Evolutionary conservation across 2,888 invertebrate genomes (phyloP).

Genomic region (Lepidochitona cinerea): DNA sequence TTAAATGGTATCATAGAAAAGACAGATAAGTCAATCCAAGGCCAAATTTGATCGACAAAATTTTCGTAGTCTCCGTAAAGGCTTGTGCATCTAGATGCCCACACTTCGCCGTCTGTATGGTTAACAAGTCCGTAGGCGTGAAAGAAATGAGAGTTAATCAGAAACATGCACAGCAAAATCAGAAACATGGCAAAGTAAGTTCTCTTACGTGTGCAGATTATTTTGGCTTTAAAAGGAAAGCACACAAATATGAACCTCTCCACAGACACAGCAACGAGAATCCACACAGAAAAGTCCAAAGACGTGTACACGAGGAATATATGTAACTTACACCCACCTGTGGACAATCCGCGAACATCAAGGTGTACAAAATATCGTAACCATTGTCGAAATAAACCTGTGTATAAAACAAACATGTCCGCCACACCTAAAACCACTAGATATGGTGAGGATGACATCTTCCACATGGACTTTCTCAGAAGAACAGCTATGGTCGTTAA

Average conservation of each 20-base stretch:
- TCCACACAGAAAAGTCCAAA: neutral
- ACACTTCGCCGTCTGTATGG: too few species aligned
- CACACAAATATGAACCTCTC: neutral
- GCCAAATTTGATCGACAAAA: conserved; percentile 44
- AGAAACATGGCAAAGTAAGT: neutral
- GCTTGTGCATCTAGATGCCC: too few species aligned
- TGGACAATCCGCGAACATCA: neutral
- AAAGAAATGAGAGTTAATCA: neutral
- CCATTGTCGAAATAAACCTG: neutral
- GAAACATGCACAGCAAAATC: neutral
- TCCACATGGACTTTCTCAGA: conserved; percentile 38
- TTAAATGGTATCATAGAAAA: conserved; percentile 52
- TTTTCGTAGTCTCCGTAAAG: conserved; percentile 25
- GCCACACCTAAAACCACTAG: conserved; percentile 36
- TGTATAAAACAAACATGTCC: neutral
- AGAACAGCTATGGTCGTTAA: conserved; percentile 45
- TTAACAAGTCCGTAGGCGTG: neutral
- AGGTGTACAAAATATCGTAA: neutral
- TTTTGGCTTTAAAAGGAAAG: neutral
- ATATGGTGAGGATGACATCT: conserved; percentile 48
- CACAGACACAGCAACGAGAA: neutral
- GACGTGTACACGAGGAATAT: neutral
- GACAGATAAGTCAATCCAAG: conserved; percentile 56
- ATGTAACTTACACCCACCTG: neutral
- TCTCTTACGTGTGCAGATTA: neutral